Evolutionary conservation across 1,140 invertebrate genomes (phyloP).

Genomic region (Drosophila aff.): DNA sequence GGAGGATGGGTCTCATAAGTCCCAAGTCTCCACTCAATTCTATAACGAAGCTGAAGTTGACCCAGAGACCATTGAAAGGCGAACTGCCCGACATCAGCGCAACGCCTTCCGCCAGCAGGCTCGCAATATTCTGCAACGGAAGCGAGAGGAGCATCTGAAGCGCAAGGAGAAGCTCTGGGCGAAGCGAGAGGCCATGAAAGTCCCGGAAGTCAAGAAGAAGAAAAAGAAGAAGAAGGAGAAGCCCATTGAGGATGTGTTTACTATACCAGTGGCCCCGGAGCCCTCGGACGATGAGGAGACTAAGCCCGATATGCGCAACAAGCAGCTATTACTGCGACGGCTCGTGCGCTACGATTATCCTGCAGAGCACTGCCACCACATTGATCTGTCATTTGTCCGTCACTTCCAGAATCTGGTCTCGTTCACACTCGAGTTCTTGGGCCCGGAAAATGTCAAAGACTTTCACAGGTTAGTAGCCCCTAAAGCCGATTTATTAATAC

Average conservation of each 20-base stretch:
- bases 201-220: conserved; percentile 23
- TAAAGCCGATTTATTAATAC: neutral
- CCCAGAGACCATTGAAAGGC: neutral
- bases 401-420: conserved; percentile 42
- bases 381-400: conserved; percentile 55
- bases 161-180: conserved; percentile 5
- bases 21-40: neutral
- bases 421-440: conserved; percentile 58
- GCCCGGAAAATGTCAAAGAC: conserved; percentile 29
- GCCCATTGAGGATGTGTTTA: conserved; percentile 40
- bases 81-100: conserved; percentile 13
- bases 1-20: neutral
- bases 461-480: conserved; percentile 18
- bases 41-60: neutral
- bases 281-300: conserved; percentile 36
- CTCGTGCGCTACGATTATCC: conserved; percentile 42
- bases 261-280: conserved; percentile 37
- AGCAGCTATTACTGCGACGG: conserved; percentile 16
- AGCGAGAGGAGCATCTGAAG: neutral
- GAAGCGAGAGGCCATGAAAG: neutral
- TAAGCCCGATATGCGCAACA: conserved; percentile 50
- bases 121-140: conserved; percentile 6
- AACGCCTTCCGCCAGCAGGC: conserved; percentile 37
- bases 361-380: conserved; percentile 54
- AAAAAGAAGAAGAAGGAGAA: conserved; percentile 34